phyloP scores from a whole-genome alignment of 2,797 vertebrate species.

The Pangasius mekongensis region DNA sequence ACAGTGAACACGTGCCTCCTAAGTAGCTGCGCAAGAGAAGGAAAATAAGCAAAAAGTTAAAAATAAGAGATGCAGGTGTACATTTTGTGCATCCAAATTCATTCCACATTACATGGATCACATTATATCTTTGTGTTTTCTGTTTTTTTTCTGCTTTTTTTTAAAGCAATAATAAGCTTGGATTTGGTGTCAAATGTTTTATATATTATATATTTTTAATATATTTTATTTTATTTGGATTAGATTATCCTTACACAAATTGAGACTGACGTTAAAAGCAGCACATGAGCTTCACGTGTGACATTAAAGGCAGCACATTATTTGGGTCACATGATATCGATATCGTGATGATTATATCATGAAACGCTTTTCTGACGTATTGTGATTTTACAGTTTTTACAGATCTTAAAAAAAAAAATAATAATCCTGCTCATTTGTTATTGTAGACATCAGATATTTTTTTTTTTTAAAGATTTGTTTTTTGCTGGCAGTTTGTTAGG shows the following conservation, averaged over 20 bases:
- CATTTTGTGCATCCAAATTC: background rate
- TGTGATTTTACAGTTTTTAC: background rate
- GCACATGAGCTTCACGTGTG: background rate
- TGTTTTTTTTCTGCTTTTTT: background rate
- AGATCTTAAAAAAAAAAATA: no score
- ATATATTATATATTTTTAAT: no score
- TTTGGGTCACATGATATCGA: background rate
- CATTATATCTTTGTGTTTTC: background rate
- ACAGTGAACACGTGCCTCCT: background rate
- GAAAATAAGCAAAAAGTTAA: background rate
- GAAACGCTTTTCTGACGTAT: background rate
- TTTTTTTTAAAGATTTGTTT: no score
- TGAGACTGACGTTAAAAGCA: background rate
- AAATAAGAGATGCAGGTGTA: background rate
- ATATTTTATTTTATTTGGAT: background rate
- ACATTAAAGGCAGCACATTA: background rate
- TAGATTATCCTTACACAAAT: no score
- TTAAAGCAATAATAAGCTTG: background rate
- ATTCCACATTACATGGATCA: background rate
- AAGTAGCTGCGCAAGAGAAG: background rate
- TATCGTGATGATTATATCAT: background rate
- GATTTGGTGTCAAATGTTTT: background rate
- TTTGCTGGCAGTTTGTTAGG: no score
- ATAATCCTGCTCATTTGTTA: no score
- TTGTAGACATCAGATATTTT: no score